Evolutionary conservation across 2,888 invertebrate species (phyloP).

Genomic region (Drosophila borborema): DNA sequence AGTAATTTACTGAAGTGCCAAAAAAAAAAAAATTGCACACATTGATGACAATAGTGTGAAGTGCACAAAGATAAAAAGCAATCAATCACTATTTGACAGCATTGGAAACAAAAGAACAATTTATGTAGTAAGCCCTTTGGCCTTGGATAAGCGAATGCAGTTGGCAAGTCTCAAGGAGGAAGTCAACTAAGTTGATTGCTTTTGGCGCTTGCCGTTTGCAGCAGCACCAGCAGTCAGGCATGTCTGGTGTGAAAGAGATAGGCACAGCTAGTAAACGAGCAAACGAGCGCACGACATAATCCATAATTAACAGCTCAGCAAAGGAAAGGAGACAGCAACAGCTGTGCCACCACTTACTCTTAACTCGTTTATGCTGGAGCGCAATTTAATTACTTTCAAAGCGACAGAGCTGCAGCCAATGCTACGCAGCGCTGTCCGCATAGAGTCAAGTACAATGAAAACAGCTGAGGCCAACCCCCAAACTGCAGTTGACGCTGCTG

Average conservation of each 20-base stretch:
- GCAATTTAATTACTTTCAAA: slow-evolving; percentile 69
- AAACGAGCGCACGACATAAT: slow-evolving; percentile 16
- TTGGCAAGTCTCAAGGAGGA: slow-evolving; percentile 16
- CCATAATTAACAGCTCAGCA: slow-evolving; percentile 44
- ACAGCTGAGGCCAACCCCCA: slow-evolving; percentile 50
- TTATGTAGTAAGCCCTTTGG: not conserved
- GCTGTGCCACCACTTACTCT: not conserved
- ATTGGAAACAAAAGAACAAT: slow-evolving; percentile 3
- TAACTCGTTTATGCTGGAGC: slow-evolving; percentile 3
- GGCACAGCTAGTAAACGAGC: not conserved
- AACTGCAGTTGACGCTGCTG: slow-evolving; percentile 1
- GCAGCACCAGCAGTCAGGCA: not conserved
- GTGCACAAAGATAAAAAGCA: not conserved
- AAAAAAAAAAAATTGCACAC: not conserved
- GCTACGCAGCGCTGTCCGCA: slow-evolving; percentile 23
- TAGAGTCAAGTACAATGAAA: slow-evolving; percentile 67
- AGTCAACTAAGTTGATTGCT: slow-evolving; percentile 45
- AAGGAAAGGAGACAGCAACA: slow-evolving; percentile 13
- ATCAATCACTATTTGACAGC: slow-evolving; percentile 11
- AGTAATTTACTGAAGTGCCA: slow-evolving; percentile 1
- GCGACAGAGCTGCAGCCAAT: slow-evolving; percentile 40
- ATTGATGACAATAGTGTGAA: not conserved
- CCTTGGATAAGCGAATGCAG: slow-evolving; percentile 31
- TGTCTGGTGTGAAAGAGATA: not conserved
- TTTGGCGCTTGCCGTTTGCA: slow-evolving; percentile 19